Conservation (phyloP, 2,113 vertebrate species). For the Rhea pennata region DNA sequence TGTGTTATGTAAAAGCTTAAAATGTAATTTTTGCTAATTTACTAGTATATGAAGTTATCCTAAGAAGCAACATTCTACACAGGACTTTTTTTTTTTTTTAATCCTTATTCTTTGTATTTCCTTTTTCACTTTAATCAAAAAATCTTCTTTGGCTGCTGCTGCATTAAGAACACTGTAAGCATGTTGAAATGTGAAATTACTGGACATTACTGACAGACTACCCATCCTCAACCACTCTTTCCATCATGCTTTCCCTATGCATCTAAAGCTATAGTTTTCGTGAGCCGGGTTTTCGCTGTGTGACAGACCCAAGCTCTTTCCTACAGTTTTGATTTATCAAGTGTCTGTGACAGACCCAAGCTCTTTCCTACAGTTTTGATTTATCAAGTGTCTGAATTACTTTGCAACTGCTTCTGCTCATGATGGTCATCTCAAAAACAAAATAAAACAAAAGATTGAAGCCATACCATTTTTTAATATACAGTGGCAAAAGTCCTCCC, state of each 20-base stretch:
- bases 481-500: neutral
- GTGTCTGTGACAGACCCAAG: neutral
- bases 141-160: neutral
- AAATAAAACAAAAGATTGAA: neutral
- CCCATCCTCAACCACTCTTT: neutral
- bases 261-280: neutral
- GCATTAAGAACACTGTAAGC: neutral
- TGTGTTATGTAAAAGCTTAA: accelerated
- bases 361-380: neutral
- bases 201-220: neutral
- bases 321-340: neutral
- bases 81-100: neutral
- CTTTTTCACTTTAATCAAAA: neutral
- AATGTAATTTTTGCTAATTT: neutral
- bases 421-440: neutral
- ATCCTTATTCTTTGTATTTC: neutral
- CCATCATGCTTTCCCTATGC: neutral
- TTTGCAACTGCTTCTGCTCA: neutral
- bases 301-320: neutral
- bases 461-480: neutral
- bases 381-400: neutral
- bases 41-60: neutral
- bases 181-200: neutral
- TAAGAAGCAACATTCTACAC: neutral
- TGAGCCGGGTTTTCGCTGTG: neutral